Evolutionary conservation across 1,140 invertebrate genomes (phyloP).

Genomic region (Penaeus chinensis): DNA sequence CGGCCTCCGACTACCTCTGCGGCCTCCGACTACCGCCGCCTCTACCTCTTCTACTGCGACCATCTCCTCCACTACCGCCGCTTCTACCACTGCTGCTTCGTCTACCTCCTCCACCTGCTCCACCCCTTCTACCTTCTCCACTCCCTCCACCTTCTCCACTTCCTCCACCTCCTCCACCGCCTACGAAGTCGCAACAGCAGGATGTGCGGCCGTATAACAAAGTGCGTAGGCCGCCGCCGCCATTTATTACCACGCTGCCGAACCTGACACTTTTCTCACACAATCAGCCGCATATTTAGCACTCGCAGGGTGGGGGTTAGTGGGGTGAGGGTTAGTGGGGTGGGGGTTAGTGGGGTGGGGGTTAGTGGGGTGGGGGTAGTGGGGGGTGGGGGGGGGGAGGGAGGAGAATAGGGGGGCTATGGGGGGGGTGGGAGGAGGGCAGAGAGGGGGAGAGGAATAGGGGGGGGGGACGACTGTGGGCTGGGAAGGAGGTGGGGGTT

Average conservation of each 20-base stretch:
- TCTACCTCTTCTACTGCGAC: not conserved
- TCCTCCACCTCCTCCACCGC: slow-evolving; percentile 7
- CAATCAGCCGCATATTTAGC: not conserved
- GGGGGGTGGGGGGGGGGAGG: too few relatives aligned
- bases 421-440: too few relatives aligned
- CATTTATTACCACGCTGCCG: not conserved
- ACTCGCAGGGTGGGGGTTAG: too few relatives aligned
- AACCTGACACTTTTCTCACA: slow-evolving; percentile 17
- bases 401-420: too few relatives aligned
- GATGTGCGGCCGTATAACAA: not conserved
- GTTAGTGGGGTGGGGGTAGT: too few relatives aligned
- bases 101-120: not conserved
- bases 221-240: not conserved
- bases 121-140: not conserved
- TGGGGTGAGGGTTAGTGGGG: too few relatives aligned
- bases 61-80: not conserved
- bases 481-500: too few relatives aligned
- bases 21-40: not conserved
- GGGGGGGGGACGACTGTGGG: too few relatives aligned
- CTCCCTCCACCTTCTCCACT: not conserved
- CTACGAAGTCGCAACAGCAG: not conserved
- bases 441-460: too few relatives aligned
- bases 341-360: too few relatives aligned
- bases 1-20: not conserved
- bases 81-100: not conserved